Evolutionary conservation across 2,888 invertebrate species (phyloP), one percentile per base, ranked within the genome.

Genomic region (Bibio marci): DNA sequence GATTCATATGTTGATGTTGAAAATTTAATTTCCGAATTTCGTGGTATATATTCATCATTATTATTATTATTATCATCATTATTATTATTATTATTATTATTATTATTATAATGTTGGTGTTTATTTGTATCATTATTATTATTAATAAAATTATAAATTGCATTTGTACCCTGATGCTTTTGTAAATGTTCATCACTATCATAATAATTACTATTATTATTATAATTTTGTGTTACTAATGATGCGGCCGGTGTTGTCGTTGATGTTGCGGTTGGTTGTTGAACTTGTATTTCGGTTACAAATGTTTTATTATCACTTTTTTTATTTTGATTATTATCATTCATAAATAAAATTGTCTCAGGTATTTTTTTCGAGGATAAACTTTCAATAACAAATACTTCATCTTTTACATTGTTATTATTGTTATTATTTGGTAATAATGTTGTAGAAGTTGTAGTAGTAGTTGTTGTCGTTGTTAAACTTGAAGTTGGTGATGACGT

Each of bases 1-100:
- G 67, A 64, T 62, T 73, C 73, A 50, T 73, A 73, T 11, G 72
- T 73, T 0, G 73, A 69, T 22, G 73, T 73, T 15, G 71, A 65
- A 56, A 74, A 74, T 52, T 71, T 66, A 46, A 74, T 73, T 48
- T 69, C 69, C 43, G 69, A 65, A 54, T 67, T 67, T 49, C 67
- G 56, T 25, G 67, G 68, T 47, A 68, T 47, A 50, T 67, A 45
- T 33, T 45, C 40, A 10, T 42, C 39, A 14, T 43, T 43, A 18
- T 39, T 30, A n/a, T 41, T 35, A 12, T 27, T 35, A 7, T 33
- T 32, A 28, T 43, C 41, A 10, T 41, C 4, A 28, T 11, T 4
- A 28, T 14, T 17, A 35, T 40, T 13, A 40, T 17, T 22, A 40
- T 35, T n/a, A 35, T 40, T 4, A 31, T 35, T 7, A 31, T 40